These are phyloP conservation scores for Rotaria magnacalcarata DNA, from an alignment of 2,888 invertebrate genomes.

Conservation along the genomic window DNA sequence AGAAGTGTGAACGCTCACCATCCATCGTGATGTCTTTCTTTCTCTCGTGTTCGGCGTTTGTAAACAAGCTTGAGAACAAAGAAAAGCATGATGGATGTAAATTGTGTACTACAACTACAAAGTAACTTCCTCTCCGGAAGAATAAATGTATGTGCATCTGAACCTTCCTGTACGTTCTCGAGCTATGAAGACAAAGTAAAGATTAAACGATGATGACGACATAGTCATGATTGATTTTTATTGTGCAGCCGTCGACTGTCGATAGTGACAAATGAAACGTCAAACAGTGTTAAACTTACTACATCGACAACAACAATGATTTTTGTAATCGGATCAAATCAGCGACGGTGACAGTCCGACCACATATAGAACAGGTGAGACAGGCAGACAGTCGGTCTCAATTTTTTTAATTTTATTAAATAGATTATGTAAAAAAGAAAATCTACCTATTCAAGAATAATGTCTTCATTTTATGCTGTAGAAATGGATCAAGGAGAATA, in stretches of 20 bases:
- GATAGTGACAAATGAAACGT: slow-evolving; percentile 7
- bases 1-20: neutral
- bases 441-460: neutral
- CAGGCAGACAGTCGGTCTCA: neutral
- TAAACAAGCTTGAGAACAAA: slow-evolving; percentile 11
- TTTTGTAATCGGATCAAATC: neutral
- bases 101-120: neutral
- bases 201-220: slow-evolving; percentile 7
- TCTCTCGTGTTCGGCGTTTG: neutral
- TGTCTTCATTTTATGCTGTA: neutral
- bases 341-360: neutral
- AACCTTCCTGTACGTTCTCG: neutral
- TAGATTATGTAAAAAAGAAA: neutral
- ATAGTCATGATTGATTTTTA: neutral
- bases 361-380: neutral
- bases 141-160: neutral
- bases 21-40: neutral
- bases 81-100: neutral
- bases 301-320: neutral
- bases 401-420: neutral
- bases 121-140: slow-evolving; percentile 29
- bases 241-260: neutral
- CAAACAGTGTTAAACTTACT: neutral
- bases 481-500: neutral
- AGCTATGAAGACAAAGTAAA: neutral